Conservation (phyloP, 2,113 vertebrate genomes). For the Grallaria varia region DNA sequence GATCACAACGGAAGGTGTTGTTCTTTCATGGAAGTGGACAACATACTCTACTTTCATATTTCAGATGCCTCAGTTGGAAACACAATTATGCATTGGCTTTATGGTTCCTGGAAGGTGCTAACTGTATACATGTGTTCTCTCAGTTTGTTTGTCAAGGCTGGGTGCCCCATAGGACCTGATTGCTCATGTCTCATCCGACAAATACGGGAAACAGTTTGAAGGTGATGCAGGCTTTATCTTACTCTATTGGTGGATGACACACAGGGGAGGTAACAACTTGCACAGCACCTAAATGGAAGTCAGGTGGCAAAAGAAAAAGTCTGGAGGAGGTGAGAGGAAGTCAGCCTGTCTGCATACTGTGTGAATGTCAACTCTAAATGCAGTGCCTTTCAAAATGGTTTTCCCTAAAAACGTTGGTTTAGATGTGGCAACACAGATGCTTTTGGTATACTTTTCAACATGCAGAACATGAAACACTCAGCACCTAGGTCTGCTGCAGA, state of each 20-base stretch:
- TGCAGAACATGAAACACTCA: neutral
- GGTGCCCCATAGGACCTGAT: neutral
- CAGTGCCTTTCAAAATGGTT: neutral
- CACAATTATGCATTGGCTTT: neutral
- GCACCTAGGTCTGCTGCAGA: neutral
- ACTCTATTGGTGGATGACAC: neutral
- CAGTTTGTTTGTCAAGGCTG: neutral
- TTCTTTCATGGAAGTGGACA: neutral
- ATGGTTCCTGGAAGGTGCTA: neutral
- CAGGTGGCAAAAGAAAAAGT: neutral
- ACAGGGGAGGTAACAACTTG: neutral
- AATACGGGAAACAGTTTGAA: neutral
- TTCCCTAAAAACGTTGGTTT: neutral
- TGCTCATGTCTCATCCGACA: accelerated
- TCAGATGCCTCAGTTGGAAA: neutral
- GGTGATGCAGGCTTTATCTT: neutral
- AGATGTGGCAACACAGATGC: neutral
- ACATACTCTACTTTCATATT: neutral
- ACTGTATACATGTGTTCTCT: neutral
- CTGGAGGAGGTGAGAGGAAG: neutral
- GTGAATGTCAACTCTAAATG: neutral
- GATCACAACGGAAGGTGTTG: neutral
- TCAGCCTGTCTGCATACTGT: neutral
- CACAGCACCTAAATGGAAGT: neutral
- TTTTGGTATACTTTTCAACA: neutral